Conservation (phyloP, 1,140 invertebrate genomes). For the Drosophila subpulchrella region DNA sequence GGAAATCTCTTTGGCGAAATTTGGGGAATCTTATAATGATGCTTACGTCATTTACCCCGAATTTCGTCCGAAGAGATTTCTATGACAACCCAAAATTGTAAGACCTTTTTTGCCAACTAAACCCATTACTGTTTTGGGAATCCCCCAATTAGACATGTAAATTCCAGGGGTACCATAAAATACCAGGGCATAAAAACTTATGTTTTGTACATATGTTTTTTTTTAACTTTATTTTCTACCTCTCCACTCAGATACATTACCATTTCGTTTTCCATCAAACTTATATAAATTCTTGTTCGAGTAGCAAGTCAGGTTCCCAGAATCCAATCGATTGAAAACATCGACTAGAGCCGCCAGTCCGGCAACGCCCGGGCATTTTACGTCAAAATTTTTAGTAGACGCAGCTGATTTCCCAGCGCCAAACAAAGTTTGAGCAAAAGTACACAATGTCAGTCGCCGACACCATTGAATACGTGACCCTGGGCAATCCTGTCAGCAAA, state of each 20-base stretch:
- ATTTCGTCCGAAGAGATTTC: too few species aligned
- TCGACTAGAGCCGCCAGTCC: conserved; percentile 13
- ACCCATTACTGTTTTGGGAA: not conserved
- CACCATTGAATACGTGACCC: conserved; percentile 68
- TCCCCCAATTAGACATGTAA: not conserved
- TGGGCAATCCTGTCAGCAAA: conserved; percentile 76
- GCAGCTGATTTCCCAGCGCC: conserved; percentile 20
- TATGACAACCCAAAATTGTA: too few species aligned
- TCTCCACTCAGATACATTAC: not conserved
- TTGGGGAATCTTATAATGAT: too few species aligned
- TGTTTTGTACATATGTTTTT: too few species aligned
- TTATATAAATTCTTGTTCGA: not conserved
- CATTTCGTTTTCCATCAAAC: conserved; percentile 1
- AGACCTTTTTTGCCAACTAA: too few species aligned
- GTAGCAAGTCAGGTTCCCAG: not conserved
- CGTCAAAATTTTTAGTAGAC: conserved; percentile 39
- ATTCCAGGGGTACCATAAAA: too few species aligned
- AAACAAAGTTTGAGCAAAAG: conserved; percentile 4
- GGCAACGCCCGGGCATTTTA: conserved; percentile 24
- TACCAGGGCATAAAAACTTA: not conserved
- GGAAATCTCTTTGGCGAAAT: too few species aligned
- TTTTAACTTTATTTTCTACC: too few species aligned
- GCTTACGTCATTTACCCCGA: too few species aligned
- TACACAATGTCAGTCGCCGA: conserved; percentile 67
- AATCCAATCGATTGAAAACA: conserved; percentile 1